Evolutionary conservation across 2,797 vertebrate species (phyloP), one percentile per base, ranked within the genome.

Genomic region (Phoeniculus purpureus): DNA sequence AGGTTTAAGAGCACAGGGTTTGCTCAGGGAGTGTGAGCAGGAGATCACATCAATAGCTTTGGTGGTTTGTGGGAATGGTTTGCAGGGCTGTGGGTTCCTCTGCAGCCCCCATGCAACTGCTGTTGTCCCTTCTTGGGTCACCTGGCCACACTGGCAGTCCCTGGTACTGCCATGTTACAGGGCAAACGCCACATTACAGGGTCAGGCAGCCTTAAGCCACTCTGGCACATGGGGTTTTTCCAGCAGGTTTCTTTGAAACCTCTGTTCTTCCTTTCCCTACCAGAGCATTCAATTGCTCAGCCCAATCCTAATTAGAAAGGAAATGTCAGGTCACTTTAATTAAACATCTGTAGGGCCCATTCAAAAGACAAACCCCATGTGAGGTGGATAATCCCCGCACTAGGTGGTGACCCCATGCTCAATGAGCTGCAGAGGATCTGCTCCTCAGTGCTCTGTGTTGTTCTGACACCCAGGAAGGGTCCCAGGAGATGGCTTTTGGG

Each of bases 381-480:
- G 13, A 67, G 47, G 29, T n/a, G 43, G 52, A 15, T 32, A 29
- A 65, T 48, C 29, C 60, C 40, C 4, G 40, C 47, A 10, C 27
- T 3, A 7, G 6, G 26, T 15, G 5, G 20, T 1, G 2, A 51
- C 31, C 25, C 26, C 18, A 1, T 0, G 0, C 64, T 74, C 40
- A 0, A 1, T 9, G 2, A 31, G 61, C 61, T 0, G 0, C 18
- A 6, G 34, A 5, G 18, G 47, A 6, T 31, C 37, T 12, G 10
- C 66, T 2, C 10, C 87, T 93, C 31, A 89, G 85, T 2, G 0
- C 37, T 43, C 43, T 79, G n/a, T 92, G 72, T 87, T 94, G 83
- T 96, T 96, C 95, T 94, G 89, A 91, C 86, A 80, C 88, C 72
- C 92, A 92, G 96, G 95, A 93, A 85, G 73, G 66, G 50, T 55